phyloP scores from a whole-genome alignment of 2,888 invertebrate genomes.

The Drosophila monieri region DNA sequence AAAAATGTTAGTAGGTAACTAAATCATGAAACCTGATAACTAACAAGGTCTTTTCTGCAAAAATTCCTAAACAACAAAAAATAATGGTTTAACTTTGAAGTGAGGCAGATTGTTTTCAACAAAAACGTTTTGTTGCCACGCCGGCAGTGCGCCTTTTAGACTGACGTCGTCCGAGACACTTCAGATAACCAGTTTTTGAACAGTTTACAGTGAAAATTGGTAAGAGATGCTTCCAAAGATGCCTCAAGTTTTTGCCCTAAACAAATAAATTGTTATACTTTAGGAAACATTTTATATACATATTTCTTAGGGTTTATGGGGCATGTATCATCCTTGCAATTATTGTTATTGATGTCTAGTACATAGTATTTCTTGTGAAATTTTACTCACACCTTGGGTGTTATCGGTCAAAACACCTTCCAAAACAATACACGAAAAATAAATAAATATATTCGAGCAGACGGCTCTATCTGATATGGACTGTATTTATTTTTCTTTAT shows the following conservation, averaged over 20 bases:
- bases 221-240: not conserved
- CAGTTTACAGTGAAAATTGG: constrained; percentile 12
- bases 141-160: constrained; percentile 1
- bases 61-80: not conserved
- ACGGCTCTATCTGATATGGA: constrained; percentile 12
- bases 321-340: not conserved
- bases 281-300: not conserved
- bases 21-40: not conserved
- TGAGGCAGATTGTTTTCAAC: not conserved
- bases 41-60: constrained; percentile 1
- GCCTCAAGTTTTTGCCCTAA: not conserved
- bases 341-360: not conserved
- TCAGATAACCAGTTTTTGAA: constrained; percentile 32
- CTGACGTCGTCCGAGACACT: constrained; percentile 17
- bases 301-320: not conserved
- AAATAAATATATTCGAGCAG: constrained; percentile 8
- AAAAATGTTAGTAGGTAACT: not conserved
- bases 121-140: constrained; percentile 15
- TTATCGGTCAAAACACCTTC: constrained; percentile 12
- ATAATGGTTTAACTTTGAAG: not conserved
- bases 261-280: not conserved
- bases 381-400: not conserved
- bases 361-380: not conserved
- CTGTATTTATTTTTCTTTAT: not conserved
- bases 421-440: not conserved